A percentile compares a stretch with the other conserved stretches of the same genome.
These are phyloP conservation scores for Timema cristinae DNA, from an alignment of 2,888 invertebrate species.

Conservation along the genomic window DNA sequence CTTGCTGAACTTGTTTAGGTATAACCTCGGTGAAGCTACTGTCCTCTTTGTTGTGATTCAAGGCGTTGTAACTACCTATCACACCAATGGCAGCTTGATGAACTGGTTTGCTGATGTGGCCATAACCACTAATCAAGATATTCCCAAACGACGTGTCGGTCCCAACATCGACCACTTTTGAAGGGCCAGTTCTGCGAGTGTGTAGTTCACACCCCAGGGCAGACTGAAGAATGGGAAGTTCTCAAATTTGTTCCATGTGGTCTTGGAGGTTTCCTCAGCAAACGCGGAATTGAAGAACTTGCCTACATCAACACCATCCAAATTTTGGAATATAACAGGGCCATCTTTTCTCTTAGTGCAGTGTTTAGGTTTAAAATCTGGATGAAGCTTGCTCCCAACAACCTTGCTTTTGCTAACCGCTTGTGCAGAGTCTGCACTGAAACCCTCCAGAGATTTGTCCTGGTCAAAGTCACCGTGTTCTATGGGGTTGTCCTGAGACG, in stretches of 20 bases:
- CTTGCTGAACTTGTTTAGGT: slow-evolving; percentile 38
- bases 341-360: no score
- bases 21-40: slow-evolving; percentile 61
- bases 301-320: slow-evolving; percentile 7
- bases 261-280: slow-evolving; percentile 14
- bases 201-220: slow-evolving; percentile 18
- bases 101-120: slow-evolving; percentile 8
- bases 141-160: not conserved
- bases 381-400: not conserved
- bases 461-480: slow-evolving; percentile 20
- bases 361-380: not conserved
- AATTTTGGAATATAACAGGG: slow-evolving; percentile 4
- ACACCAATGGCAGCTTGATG: not conserved
- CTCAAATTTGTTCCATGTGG: slow-evolving; percentile 19
- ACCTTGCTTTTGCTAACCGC: not conserved
- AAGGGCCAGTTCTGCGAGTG: slow-evolving; percentile 11
- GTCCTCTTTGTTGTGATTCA: slow-evolving; percentile 58
- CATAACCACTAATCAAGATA: not conserved
- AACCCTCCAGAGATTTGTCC: not conserved
- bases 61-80: slow-evolving; percentile 48
- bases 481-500: slow-evolving; percentile 18
- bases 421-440: not conserved
- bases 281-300: not conserved
- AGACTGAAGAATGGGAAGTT: slow-evolving; percentile 23
- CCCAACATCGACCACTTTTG: slow-evolving; percentile 18